A percentile compares a stretch with the other conserved stretches of the same genome.
Conservation (phyloP, 2,888 invertebrate species). For the Habrosyne pyritoides region DNA sequence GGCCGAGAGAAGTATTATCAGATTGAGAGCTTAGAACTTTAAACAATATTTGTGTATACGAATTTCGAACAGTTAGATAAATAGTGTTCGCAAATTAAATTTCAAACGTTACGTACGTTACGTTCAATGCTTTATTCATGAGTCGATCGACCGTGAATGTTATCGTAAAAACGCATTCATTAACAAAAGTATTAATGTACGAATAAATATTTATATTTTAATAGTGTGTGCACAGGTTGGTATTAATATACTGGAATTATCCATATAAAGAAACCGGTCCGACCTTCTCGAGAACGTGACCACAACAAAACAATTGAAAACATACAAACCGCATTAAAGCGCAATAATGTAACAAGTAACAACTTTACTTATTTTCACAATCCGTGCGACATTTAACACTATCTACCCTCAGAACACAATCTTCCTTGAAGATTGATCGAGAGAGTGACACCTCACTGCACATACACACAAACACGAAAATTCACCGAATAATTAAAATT, state of each 20-base stretch:
- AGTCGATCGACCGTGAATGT: slow-evolving; percentile 10
- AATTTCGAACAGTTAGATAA: neutral
- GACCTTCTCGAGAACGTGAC: slow-evolving; percentile 32
- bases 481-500: neutral
- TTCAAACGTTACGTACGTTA: neutral
- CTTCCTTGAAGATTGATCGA: slow-evolving; percentile 47
- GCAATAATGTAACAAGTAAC: slow-evolving; percentile 11
- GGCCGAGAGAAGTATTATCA: neutral
- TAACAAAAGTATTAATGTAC: slow-evolving; percentile 5
- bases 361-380: slow-evolving; percentile 14
- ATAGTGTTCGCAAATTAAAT: neutral
- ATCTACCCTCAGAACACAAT: slow-evolving; percentile 43
- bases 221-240: neutral
- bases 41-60: neutral
- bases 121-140: slow-evolving; percentile 13
- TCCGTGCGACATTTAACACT: slow-evolving; percentile 28
- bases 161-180: neutral
- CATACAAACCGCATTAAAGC: slow-evolving; percentile 20
- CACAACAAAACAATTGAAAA: slow-evolving; percentile 34
- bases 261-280: slow-evolving; percentile 45
- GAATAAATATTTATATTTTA: neutral
- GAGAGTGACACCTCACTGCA: slow-evolving; percentile 34
- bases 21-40: neutral
- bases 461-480: slow-evolving; percentile 16
- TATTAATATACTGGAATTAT: slow-evolving; percentile 17